Evolutionary conservation across 2,888 invertebrate species (phyloP).

Genomic region (Caenorhabditis macrosperma): DNA sequence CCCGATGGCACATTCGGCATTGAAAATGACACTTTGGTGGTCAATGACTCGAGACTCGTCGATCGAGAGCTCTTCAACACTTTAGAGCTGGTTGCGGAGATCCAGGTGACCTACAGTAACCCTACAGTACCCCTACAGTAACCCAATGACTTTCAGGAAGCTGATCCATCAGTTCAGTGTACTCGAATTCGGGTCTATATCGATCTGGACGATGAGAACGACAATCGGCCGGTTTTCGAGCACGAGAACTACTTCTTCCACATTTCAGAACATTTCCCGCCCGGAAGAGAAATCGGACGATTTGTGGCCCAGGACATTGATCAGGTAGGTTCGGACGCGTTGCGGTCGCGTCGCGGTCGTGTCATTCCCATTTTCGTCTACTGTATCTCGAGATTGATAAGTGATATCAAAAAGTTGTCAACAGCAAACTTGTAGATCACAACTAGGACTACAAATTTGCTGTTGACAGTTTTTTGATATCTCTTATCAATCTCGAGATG

Average conservation of each 20-base stretch:
- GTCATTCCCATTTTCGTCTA: no score
- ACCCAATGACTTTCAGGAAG: slow-evolving; percentile 35
- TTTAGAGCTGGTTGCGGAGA: slow-evolving; percentile 62
- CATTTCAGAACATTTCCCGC: slow-evolving; percentile 56
- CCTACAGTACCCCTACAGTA: background rate
- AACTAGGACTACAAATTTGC: no score
- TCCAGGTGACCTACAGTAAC: slow-evolving; percentile 31
- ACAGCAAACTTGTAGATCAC: no score
- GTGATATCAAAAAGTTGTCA: no score
- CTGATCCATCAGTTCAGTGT: slow-evolving; percentile 40
- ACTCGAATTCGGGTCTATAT: slow-evolving; percentile 63
- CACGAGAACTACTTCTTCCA: slow-evolving; percentile 72
- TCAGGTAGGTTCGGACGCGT: slow-evolving; percentile 63
- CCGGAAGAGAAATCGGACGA: slow-evolving; percentile 65
- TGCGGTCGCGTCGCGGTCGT: no score
- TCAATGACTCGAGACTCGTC: slow-evolving; percentile 55
- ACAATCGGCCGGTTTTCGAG: slow-evolving; percentile 77
- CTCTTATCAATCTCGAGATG: no score
- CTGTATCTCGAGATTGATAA: no score
- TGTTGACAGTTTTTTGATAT: no score
- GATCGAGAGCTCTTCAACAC: slow-evolving; percentile 67
- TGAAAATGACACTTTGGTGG: slow-evolving; percentile 16
- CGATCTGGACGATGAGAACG: slow-evolving; percentile 76
- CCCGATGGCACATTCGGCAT: slow-evolving; percentile 65
- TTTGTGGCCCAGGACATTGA: slow-evolving; percentile 75